A percentile compares a stretch with the other conserved stretches of the same genome.
Evolutionary conservation across 2,888 invertebrate species (phyloP).

Genomic region (Syrista parreyssii): DNA sequence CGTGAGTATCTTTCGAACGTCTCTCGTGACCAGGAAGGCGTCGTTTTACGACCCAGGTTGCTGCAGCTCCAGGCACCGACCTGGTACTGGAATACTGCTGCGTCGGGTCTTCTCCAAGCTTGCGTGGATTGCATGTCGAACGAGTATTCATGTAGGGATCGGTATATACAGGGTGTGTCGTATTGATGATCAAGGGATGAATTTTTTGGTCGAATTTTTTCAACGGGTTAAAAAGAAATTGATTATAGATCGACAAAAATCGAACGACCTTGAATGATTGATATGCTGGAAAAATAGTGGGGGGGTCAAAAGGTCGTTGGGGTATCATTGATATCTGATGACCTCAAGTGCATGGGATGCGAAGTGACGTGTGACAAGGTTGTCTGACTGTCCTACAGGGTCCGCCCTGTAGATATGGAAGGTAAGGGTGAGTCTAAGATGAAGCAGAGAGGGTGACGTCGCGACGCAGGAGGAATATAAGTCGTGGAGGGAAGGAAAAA

Average conservation of each 20-base stretch:
- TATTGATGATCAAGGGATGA: too few species aligned
- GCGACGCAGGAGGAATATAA: conserved; percentile 7
- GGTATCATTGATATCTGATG: background rate
- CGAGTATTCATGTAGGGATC: background rate
- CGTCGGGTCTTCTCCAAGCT: conserved; percentile 21
- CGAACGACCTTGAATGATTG: too few species aligned
- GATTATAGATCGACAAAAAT: background rate
- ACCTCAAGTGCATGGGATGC: too few species aligned
- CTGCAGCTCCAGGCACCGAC: conserved; percentile 7
- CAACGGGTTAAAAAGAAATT: background rate
- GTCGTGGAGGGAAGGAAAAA: background rate
- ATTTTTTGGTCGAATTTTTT: too few species aligned
- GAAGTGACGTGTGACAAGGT: too few species aligned
- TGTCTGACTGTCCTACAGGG: too few species aligned
- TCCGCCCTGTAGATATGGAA: too few species aligned
- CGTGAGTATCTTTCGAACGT: conserved; percentile 15
- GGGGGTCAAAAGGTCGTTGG: background rate
- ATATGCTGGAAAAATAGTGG: too few species aligned
- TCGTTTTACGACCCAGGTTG: conserved; percentile 18
- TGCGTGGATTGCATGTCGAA: background rate
- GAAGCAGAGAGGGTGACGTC: conserved; percentile 1
- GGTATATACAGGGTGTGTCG: too few species aligned
- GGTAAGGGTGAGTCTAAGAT: background rate
- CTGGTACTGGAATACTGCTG: conserved; percentile 20
- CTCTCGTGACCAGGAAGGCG: conserved; percentile 30